These are phyloP conservation scores for Ennomos quercinarius DNA, from an alignment of 2,888 invertebrate genomes.

Conservation along the genomic window DNA sequence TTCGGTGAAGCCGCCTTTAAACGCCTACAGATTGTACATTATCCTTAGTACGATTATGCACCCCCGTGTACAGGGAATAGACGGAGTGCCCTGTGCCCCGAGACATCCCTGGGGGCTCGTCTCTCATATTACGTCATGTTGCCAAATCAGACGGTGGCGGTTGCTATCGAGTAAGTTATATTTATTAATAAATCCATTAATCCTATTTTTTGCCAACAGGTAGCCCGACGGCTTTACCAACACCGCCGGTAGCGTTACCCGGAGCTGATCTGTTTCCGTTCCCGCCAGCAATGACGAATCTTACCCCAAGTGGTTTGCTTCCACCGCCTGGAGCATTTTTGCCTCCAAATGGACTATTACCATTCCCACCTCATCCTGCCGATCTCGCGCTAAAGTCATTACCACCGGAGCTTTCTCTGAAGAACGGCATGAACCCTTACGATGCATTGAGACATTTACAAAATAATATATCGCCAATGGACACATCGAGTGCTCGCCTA, in stretches of 20 bases:
- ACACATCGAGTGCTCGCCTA: constrained; percentile 77
- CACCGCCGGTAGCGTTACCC: constrained; percentile 70
- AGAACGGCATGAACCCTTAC: constrained; percentile 86
- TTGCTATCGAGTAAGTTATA: constrained; percentile 42
- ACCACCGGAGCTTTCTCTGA: constrained; percentile 79
- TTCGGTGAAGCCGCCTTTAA: constrained; percentile 84
- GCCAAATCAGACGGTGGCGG: constrained; percentile 60
- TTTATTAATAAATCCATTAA: constrained; percentile 35
- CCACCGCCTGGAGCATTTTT: constrained; percentile 86
- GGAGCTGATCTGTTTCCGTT: constrained; percentile 78
- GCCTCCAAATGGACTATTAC: constrained; percentile 82
- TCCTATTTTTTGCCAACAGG: constrained; percentile 70
- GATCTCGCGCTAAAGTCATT: constrained; percentile 77
- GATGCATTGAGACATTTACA: constrained; percentile 80
- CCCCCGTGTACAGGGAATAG: constrained; percentile 84
- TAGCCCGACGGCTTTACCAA: constrained; percentile 68
- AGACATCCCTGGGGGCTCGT: constrained; percentile 74
- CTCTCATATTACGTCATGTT: constrained; percentile 83
- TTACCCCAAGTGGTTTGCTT: constrained; percentile 79
- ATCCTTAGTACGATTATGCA: constrained; percentile 86
- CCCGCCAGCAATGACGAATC: constrained; percentile 71
- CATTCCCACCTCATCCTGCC: constrained; percentile 83
- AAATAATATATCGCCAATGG: constrained; percentile 77
- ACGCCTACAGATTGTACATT: constrained; percentile 86
- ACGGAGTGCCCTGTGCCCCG: constrained; percentile 75